Conservation (phyloP, 1,140 invertebrate species). For the Chymomyza costata region DNA sequence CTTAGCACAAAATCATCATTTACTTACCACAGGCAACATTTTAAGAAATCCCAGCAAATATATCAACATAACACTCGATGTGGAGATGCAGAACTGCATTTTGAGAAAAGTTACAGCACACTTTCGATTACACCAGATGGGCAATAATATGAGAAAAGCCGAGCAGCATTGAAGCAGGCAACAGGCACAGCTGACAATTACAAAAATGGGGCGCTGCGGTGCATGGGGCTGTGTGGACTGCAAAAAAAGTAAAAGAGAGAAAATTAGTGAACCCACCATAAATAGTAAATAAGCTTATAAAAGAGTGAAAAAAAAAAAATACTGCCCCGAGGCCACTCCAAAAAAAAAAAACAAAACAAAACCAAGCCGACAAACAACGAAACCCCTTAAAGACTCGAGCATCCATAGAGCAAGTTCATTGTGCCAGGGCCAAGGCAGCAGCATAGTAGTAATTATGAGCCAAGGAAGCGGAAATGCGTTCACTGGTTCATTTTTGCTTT, state of each 20-base stretch:
- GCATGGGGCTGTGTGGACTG: conserved; percentile 39
- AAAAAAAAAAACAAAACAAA: conserved; percentile 15
- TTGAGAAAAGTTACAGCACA: conserved; percentile 82
- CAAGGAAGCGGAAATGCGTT: conserved; percentile 35
- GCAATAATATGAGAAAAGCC: conserved; percentile 77
- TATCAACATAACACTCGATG: conserved; percentile 79
- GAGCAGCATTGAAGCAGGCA: conserved; percentile 79
- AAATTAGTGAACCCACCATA: conserved; percentile 16
- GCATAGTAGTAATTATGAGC: conserved; percentile 24
- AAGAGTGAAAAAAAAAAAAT: conserved; percentile 14
- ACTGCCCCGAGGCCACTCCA: conserved; percentile 3
- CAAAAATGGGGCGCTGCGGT: conserved; percentile 74
- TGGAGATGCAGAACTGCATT: conserved; percentile 80
- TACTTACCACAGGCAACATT: conserved; percentile 77
- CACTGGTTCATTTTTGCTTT: not conserved
- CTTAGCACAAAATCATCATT: not conserved
- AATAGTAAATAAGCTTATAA: conserved; percentile 25
- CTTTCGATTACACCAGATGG: conserved; percentile 79
- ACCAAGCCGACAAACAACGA: no score
- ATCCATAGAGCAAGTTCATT: conserved; percentile 35
- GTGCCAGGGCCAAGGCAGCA: conserved; percentile 9
- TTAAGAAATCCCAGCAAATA: conserved; percentile 79
- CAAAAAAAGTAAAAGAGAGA: conserved; percentile 8
- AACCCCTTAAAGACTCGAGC: conserved; percentile 2
- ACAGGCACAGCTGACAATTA: conserved; percentile 79